Evolutionary conservation across 2,888 invertebrate species (phyloP).

Genomic region (Xiphydria camelus): DNA sequence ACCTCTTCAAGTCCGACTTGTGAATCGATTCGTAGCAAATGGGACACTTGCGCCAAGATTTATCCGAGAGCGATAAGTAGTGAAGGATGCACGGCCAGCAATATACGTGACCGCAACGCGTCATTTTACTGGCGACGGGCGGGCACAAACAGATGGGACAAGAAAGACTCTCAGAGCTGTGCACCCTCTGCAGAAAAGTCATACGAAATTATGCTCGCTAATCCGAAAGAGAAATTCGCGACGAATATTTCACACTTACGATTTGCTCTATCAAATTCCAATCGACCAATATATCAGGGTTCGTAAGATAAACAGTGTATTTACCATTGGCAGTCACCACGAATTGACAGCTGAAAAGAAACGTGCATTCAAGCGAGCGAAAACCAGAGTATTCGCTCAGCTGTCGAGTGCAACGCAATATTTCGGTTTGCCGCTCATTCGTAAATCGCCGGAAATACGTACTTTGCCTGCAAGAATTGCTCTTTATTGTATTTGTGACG

Average conservation of each 20-base stretch:
- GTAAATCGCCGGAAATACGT: too few species aligned
- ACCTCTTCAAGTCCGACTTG: conserved; percentile 83
- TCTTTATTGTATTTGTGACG: conserved; percentile 87
- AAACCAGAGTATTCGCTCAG: too few species aligned
- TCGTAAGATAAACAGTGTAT: conserved; percentile 74
- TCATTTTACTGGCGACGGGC: conserved; percentile 88
- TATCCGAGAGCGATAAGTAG: conserved; percentile 85
- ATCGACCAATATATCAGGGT: conserved; percentile 87
- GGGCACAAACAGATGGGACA: conserved; percentile 93
- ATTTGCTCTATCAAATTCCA: conserved; percentile 95
- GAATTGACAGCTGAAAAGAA: conserved; percentile 84
- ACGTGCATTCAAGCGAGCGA: not conserved
- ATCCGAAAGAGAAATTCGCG: conserved; percentile 4
- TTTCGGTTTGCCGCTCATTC: too few species aligned
- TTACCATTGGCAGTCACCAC: conserved; percentile 83
- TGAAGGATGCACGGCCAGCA: conserved; percentile 96
- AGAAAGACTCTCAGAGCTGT: conserved; percentile 68
- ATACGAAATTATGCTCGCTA: not conserved
- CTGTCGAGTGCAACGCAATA: too few species aligned
- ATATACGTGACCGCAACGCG: conserved; percentile 92
- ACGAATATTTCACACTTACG: conserved; percentile 70
- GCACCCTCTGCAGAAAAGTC: conserved; percentile 63
- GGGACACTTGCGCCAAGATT: conserved; percentile 83
- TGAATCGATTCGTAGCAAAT: conserved; percentile 87
- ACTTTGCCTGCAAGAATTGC: conserved; percentile 93